These are phyloP conservation scores for Oligia latruncula DNA, from an alignment of 2,888 invertebrate genomes.

Conservation along the genomic window DNA sequence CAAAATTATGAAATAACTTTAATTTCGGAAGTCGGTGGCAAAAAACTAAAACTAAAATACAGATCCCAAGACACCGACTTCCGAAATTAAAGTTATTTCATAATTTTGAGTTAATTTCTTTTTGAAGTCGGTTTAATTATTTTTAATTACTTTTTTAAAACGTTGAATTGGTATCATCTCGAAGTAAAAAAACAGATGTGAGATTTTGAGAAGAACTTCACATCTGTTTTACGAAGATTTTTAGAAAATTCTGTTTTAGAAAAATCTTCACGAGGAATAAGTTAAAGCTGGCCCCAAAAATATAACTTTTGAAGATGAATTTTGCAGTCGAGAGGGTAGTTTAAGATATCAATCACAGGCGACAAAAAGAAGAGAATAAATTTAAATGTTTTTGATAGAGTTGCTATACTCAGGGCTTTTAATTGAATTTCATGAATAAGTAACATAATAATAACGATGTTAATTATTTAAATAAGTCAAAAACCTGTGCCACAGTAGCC, in stretches of 20 bases:
- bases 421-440: conserved; percentile 27
- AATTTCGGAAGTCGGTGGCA: too few species aligned
- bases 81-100: too few species aligned
- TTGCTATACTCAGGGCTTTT: conserved; percentile 13
- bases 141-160: not conserved
- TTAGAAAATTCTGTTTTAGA: not conserved
- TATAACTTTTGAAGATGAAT: not conserved
- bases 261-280: not conserved
- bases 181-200: not conserved
- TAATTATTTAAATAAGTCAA: conserved; percentile 27
- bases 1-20: too few species aligned
- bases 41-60: too few species aligned
- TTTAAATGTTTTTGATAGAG: not conserved
- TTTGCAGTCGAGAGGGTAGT: not conserved
- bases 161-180: not conserved
- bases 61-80: too few species aligned
- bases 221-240: too few species aligned
- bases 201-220: not conserved
- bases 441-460: conserved; percentile 11
- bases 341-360: not conserved
- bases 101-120: too few species aligned
- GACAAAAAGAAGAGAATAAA: not conserved
- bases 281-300: not conserved
- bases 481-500: conserved; percentile 18
- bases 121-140: too few species aligned